Percentiles rank a stretch among this genome's conserved stretches.
Conservation (phyloP, 2,888 invertebrate species). For the Tenodera sinensis region DNA sequence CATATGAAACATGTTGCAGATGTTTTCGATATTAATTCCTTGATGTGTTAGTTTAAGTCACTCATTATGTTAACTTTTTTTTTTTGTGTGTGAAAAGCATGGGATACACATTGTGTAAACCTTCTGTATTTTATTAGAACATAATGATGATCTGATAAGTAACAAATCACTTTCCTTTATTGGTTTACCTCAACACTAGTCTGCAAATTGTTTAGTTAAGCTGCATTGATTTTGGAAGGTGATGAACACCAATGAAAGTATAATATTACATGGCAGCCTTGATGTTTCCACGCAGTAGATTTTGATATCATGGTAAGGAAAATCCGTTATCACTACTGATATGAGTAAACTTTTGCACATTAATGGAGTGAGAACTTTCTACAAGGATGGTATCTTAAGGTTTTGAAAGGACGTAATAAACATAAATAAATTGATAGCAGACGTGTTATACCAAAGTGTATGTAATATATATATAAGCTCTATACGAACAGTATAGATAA, state of each 20-base stretch:
- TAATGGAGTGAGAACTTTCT: background rate
- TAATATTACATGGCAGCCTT: background rate
- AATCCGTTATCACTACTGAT: background rate
- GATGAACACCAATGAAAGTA: background rate
- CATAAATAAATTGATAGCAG: background rate
- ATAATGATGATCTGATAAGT: background rate
- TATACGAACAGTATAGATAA: no score
- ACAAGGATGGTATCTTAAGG: background rate
- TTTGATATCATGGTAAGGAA: background rate
- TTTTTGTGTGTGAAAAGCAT: background rate
- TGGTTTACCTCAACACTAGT: background rate
- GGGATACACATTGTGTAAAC: background rate
- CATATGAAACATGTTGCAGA: background rate
- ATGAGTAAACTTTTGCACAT: background rate
- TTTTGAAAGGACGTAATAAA: background rate
- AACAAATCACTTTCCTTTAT: background rate
- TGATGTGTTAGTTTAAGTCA: background rate
- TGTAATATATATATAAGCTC: no score
- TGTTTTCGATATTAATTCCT: background rate
- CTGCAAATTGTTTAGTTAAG: background rate
- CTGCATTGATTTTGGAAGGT: background rate
- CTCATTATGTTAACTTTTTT: background rate
- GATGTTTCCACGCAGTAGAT: background rate
- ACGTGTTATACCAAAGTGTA: background rate
- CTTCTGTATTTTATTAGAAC: background rate